A percentile compares a stretch with the other conserved stretches of the same genome.
Conservation (phyloP, 2,888 invertebrate species). For the Spatulosminthurus flaviceps region DNA sequence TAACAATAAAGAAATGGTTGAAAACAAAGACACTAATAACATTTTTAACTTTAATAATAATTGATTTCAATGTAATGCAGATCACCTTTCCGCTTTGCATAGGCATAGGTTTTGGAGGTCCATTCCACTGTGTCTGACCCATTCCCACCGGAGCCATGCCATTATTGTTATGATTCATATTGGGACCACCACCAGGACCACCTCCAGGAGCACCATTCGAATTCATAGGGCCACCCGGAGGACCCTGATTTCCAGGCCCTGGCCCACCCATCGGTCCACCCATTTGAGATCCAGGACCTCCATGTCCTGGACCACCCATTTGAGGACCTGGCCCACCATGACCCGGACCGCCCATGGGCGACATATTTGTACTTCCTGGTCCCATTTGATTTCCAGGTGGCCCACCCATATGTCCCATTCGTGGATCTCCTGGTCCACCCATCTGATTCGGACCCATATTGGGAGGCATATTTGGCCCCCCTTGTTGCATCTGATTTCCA, state of each 20-base stretch:
- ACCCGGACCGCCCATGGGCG: not conserved
- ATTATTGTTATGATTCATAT: slow-evolving; percentile 48
- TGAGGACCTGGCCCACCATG: slow-evolving; percentile 11
- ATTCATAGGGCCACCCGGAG: slow-evolving; percentile 53
- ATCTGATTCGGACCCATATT: slow-evolving; percentile 61
- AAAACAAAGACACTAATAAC: too few species aligned
- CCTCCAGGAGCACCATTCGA: slow-evolving; percentile 59
- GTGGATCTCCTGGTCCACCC: slow-evolving; percentile 68
- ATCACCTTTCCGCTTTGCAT: slow-evolving; percentile 86
- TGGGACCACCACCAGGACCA: slow-evolving; percentile 34
- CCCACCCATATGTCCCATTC: slow-evolving; percentile 66
- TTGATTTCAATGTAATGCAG: slow-evolving; percentile 4
- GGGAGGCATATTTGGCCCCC: slow-evolving; percentile 66
- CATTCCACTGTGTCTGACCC: slow-evolving; percentile 62
- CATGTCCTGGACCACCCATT: slow-evolving; percentile 22
- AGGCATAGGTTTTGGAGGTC: slow-evolving; percentile 76
- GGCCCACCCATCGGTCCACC: slow-evolving; percentile 66
- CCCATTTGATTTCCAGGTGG: slow-evolving; percentile 38
- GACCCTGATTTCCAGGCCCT: slow-evolving; percentile 48
- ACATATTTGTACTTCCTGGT: not conserved
- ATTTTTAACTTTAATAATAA: too few species aligned
- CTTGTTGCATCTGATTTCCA: slow-evolving; percentile 1
- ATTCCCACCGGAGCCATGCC: slow-evolving; percentile 61
- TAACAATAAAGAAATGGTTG: too few species aligned
- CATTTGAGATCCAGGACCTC: slow-evolving; percentile 58